Conservation (phyloP, 1,140 invertebrate genomes). For the Tetramorium simillimum region DNA sequence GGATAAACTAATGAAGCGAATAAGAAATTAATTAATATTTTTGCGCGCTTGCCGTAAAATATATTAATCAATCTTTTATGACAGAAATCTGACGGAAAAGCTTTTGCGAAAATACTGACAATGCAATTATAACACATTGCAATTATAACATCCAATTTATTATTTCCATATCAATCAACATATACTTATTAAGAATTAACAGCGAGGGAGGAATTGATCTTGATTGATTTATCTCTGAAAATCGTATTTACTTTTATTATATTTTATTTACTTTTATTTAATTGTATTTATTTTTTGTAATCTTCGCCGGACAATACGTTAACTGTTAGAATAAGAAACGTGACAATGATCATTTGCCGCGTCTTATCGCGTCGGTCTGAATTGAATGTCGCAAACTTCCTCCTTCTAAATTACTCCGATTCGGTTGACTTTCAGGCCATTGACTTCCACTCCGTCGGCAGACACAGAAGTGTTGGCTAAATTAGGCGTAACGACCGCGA, state of each 20-base stretch:
- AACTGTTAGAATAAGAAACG: background rate
- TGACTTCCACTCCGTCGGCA: conserved; percentile 45
- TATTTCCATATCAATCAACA: background rate
- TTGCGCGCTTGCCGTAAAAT: background rate
- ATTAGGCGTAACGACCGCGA: conserved; percentile 66
- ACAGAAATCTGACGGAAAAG: background rate
- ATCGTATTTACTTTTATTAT: background rate
- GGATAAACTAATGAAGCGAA: background rate
- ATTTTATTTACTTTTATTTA: background rate
- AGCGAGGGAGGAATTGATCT: background rate
- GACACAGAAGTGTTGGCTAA: conserved; percentile 57
- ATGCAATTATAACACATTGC: background rate
- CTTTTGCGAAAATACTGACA: background rate
- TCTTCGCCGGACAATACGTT: background rate
- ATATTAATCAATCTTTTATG: background rate
- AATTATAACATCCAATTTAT: background rate
- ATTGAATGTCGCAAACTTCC: background rate
- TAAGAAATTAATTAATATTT: background rate
- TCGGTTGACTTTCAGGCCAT: conserved; percentile 40
- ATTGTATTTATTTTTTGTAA: background rate
- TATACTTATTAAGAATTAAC: background rate
- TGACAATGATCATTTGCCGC: background rate
- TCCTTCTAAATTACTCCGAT: conserved; percentile 12
- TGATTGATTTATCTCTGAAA: background rate
- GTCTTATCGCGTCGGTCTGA: background rate